These are phyloP conservation scores for Callitettix versicolor DNA, from an alignment of 1,140 invertebrate species.

Conservation along the genomic window DNA sequence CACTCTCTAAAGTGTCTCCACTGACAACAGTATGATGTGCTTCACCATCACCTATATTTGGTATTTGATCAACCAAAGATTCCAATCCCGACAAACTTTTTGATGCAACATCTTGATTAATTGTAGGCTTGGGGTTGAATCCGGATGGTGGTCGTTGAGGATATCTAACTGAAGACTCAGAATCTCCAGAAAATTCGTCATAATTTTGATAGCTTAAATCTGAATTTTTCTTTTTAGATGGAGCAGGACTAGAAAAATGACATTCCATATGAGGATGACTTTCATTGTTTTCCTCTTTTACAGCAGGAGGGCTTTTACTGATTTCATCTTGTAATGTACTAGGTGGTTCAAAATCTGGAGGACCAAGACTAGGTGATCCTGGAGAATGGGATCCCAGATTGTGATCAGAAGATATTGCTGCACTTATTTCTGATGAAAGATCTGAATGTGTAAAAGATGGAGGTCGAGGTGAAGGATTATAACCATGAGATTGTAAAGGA, in stretches of 20 bases:
- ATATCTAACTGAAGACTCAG: slow-evolving; percentile 26
- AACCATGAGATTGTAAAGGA: slow-evolving; percentile 27
- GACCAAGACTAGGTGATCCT: slow-evolving; percentile 53
- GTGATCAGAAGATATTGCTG: slow-evolving; percentile 60
- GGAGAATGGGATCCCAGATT: slow-evolving; percentile 46
- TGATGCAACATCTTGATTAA: slow-evolving; percentile 60
- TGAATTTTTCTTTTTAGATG: slow-evolving; percentile 24
- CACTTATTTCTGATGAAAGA: slow-evolving; percentile 62
- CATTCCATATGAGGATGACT: slow-evolving; percentile 37
- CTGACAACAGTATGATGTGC: slow-evolving; percentile 22
- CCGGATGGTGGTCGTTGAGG: slow-evolving; percentile 23
- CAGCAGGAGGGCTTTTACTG: slow-evolving; percentile 26
- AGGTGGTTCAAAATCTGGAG: slow-evolving; percentile 65
- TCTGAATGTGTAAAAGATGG: slow-evolving; percentile 60
- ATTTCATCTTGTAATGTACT: slow-evolving; percentile 44
- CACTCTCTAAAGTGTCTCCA: slow-evolving; percentile 16
- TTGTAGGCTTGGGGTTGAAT: slow-evolving; percentile 18
- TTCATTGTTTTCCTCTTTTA: slow-evolving; percentile 21
- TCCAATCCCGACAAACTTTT: slow-evolving; percentile 82
- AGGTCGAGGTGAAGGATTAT: slow-evolving; percentile 39
- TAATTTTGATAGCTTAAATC: slow-evolving; percentile 28
- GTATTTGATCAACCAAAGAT: slow-evolving; percentile 83
- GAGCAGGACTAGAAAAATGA: slow-evolving; percentile 40
- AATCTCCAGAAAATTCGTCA: slow-evolving; percentile 28
- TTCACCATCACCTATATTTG: slow-evolving; percentile 64